Evolutionary conservation across 1,140 invertebrate genomes (phyloP), one percentile per base, ranked within the genome.

Genomic region (Pinna nobilis): DNA sequence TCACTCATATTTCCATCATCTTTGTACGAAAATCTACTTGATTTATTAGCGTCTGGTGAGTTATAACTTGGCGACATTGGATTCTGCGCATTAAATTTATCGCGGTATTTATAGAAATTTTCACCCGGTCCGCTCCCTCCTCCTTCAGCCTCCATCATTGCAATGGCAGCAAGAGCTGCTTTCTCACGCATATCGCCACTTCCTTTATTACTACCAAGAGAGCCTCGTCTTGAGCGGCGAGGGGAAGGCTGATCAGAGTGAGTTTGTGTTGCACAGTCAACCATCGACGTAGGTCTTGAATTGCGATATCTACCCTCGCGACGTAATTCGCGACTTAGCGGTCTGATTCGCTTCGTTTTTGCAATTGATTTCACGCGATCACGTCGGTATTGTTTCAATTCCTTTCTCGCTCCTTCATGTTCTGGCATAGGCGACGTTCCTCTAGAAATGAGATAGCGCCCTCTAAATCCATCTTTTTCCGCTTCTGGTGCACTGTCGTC

Each of bases 401-500:
- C 80, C 39, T 73, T 69, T 66, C 79, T 78, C 35, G 69, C 63
- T 18, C 53, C 39, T 55, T 80, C 82, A 4, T 76, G 77, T 61
- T 84, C 84, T 20, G 79, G 80, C 59, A 82, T 80, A 5, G 86
- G 86, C 25, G 83, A 86, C 2, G 86, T 87, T 28, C 86, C 86
- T 53, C 86, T 30, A 63, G 82, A 85, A 60, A 85, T 83, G 11
- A 85, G 68, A 70, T 81, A 85, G 15, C 67, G 76, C 28, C 72
- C 64, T 61, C 67, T 72, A 9, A 70, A 65, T 44, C 81, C 78
- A 32, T 75, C 71, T 63, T 85, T 85, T 47, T 85, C 84, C 25
- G 83, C 84, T 55, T 86, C 86, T 0, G 84, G 86, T 3, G 80
- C 80, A 77, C 86, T 87, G 51, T 85, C 82, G 53, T 84, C 81